Conservation (phyloP, 1,140 invertebrate species). For the Ooceraea biroi region DNA sequence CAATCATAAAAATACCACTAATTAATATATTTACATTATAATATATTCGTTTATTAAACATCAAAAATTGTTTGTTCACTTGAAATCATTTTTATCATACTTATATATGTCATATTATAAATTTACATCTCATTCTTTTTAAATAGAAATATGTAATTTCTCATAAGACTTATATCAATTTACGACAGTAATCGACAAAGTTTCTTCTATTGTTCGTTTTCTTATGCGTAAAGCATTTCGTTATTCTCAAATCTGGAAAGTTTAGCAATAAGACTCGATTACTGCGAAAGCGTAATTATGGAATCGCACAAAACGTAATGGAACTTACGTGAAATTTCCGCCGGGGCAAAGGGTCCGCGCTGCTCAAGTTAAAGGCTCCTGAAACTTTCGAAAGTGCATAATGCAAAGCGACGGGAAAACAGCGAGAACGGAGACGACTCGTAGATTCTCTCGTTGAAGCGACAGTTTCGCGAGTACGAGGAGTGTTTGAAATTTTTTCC, state of each 20-base stretch:
- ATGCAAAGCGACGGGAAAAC: slow-evolving; percentile 64
- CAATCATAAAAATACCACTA: too few species aligned
- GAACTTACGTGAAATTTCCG: slow-evolving; percentile 49
- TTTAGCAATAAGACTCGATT: slow-evolving; percentile 46
- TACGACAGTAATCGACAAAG: neutral
- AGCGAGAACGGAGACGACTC: slow-evolving; percentile 38
- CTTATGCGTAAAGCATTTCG: neutral
- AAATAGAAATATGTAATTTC: neutral
- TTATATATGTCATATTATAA: too few species aligned
- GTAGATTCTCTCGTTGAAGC: slow-evolving; percentile 18
- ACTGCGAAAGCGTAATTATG: slow-evolving; percentile 39
- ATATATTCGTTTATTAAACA: too few species aligned
- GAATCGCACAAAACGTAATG: slow-evolving; percentile 47
- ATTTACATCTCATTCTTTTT: too few species aligned
- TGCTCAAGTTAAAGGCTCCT: slow-evolving; percentile 56
- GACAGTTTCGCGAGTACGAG: slow-evolving; percentile 38
- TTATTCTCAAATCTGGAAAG: slow-evolving; percentile 51
- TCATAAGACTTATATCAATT: slow-evolving; percentile 18
- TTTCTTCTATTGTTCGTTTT: neutral
- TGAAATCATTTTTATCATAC: neutral
- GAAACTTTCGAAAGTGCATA: slow-evolving; percentile 71
- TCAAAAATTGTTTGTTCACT: neutral
- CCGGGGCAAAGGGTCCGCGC: neutral
- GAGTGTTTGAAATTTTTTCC: slow-evolving; percentile 67
- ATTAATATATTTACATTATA: too few species aligned